These are phyloP conservation scores for Coturnix japonica DNA, from an alignment of 2,113 vertebrate genomes.

Conservation along the genomic window DNA sequence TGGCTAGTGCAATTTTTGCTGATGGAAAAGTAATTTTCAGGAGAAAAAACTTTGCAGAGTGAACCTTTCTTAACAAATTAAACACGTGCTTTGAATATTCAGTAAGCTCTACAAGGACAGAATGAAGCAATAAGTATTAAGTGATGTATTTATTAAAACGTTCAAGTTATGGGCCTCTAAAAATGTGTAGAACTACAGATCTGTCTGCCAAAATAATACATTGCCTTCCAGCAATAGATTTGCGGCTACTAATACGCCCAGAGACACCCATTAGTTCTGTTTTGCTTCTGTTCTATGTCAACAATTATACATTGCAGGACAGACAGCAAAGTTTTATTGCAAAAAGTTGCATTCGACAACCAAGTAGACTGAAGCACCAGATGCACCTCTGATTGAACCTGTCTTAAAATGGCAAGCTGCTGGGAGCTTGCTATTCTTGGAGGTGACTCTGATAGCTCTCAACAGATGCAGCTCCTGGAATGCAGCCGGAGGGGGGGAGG, in stretches of 20 bases:
- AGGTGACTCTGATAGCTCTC: conserved; percentile 85
- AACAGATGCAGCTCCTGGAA: conserved; percentile 91
- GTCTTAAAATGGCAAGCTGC: conserved; percentile 93
- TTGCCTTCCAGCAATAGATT: neutral
- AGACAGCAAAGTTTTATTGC: neutral
- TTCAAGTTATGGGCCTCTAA: neutral
- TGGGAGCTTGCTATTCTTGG: conserved; percentile 91
- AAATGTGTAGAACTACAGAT: neutral
- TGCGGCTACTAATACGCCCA: neutral
- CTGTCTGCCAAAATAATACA: neutral
- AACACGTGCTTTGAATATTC: neutral
- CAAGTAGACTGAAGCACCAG: conserved; percentile 28
- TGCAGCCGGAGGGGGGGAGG: conserved; percentile 69
- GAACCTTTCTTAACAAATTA: neutral
- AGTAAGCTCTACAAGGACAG: neutral
- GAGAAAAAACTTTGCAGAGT: neutral
- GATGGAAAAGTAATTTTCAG: neutral
- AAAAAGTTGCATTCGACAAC: neutral
- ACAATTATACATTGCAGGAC: rapidly evolving
- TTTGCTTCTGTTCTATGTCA: neutral
- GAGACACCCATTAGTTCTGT: neutral
- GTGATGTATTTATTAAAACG: neutral
- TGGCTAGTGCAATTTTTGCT: neutral
- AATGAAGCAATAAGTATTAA: neutral
- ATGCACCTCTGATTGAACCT: conserved; percentile 64